Conservation (phyloP, 2,888 invertebrate species). For the Iphiclides podalirius region DNA sequence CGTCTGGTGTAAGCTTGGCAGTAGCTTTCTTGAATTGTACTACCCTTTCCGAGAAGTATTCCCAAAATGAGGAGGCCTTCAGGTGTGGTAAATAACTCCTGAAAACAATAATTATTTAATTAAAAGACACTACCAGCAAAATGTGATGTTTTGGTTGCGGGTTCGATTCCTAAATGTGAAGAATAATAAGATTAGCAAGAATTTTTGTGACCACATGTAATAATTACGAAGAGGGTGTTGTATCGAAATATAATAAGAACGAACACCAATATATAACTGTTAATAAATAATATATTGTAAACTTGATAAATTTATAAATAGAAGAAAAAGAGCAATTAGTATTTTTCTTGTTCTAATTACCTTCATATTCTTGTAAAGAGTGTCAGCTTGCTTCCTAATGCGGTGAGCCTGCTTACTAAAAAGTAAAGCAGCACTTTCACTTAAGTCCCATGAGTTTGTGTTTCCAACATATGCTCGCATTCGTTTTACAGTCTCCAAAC, state of each 20-base stretch:
- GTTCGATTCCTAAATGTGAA: too few relatives aligned
- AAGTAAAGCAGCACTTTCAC: slow-evolving; percentile 77
- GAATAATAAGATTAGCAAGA: too few relatives aligned
- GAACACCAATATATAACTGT: too few relatives aligned
- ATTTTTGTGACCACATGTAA: too few relatives aligned
- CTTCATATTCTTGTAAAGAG: slow-evolving; percentile 56
- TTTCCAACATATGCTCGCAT: slow-evolving; percentile 90
- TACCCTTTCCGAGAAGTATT: slow-evolving; percentile 84
- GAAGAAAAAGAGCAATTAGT: too few relatives aligned
- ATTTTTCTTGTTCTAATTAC: too few relatives aligned
- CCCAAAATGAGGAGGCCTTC: slow-evolving; percentile 85
- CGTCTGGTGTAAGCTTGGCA: slow-evolving; percentile 79
- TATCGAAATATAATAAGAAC: too few relatives aligned
- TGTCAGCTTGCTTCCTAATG: slow-evolving; percentile 85
- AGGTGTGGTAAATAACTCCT: slow-evolving; percentile 82
- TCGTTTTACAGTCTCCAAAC: slow-evolving; percentile 88
- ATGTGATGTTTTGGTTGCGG: too few relatives aligned
- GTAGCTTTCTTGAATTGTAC: slow-evolving; percentile 84
- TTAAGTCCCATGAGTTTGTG: slow-evolving; percentile 84
- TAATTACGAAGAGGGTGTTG: too few relatives aligned
- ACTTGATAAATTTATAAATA: too few relatives aligned
- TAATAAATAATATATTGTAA: too few relatives aligned
- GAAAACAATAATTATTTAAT: slow-evolving; percentile 24
- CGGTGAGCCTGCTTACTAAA: slow-evolving; percentile 85
- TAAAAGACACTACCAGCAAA: too few relatives aligned